These are phyloP conservation scores for Drosophila rubida DNA, from an alignment of 2,888 invertebrate genomes.

Conservation along the genomic window DNA sequence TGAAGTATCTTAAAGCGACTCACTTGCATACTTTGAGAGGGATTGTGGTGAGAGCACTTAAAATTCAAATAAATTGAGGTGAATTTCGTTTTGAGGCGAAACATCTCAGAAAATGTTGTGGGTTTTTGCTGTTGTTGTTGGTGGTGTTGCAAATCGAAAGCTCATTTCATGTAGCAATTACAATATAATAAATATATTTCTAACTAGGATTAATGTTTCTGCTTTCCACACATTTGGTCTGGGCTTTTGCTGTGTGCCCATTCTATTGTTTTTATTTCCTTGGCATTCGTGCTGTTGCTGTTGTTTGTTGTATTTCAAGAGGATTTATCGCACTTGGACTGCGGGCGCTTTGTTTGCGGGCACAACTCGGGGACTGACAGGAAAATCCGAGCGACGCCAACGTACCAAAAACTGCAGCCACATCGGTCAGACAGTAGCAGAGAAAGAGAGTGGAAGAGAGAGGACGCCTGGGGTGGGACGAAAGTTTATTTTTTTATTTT, in stretches of 20 bases:
- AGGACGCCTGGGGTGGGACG: conserved; percentile 6
- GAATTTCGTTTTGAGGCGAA: conserved; percentile 21
- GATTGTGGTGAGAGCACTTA: conserved; percentile 12
- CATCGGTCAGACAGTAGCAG: conserved; percentile 59
- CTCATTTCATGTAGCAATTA: conserved; percentile 24
- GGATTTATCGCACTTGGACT: conserved; percentile 77
- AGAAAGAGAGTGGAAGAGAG: not conserved
- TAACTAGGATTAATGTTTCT: conserved; percentile 34
- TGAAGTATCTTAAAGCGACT: not conserved
- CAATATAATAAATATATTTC: conserved; percentile 38
- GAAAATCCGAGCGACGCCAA: conserved; percentile 70
- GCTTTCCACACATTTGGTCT: conserved; percentile 42
- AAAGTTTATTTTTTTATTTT: conserved; percentile 5
- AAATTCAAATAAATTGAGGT: conserved; percentile 21
- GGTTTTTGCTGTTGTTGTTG: not conserved
- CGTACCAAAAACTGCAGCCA: conserved; percentile 71
- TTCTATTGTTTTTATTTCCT: conserved; percentile 43
- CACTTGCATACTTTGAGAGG: conserved; percentile 19
- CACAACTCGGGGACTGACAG: conserved; percentile 62
- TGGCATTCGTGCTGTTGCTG: conserved; percentile 21
- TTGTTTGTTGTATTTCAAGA: conserved; percentile 62
- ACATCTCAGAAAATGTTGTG: conserved; percentile 10
- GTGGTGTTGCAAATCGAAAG: conserved; percentile 25
- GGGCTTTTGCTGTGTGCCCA: conserved; percentile 24
- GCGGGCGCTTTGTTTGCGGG: conserved; percentile 76